phyloP scores from a whole-genome alignment of 2,888 invertebrate genomes.

The Chrysolina haemoptera region DNA sequence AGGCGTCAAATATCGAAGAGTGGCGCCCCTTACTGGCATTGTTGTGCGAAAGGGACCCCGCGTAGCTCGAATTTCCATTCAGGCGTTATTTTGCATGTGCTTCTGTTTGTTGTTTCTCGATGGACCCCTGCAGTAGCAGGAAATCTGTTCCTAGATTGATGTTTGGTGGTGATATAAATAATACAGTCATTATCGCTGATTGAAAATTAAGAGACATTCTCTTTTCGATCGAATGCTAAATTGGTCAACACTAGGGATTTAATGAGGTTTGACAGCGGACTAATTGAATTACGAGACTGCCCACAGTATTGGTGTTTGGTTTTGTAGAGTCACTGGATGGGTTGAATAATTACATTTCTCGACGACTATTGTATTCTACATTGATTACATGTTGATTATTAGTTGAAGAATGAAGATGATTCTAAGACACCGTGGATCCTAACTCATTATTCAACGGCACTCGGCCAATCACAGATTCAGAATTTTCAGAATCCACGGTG shows the following conservation, averaged over 20 bases:
- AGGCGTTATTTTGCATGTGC: slow-evolving; percentile 58
- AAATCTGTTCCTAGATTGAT: slow-evolving; percentile 42
- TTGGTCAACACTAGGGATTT: not conserved
- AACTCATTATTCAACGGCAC: too few species aligned
- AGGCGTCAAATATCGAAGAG: slow-evolving; percentile 64
- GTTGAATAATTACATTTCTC: too few species aligned
- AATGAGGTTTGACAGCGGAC: not conserved
- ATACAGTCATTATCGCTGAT: slow-evolving; percentile 23
- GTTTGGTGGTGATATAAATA: slow-evolving; percentile 25
- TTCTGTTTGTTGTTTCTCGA: slow-evolving; percentile 55
- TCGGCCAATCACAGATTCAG: too few species aligned
- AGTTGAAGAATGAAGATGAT: too few species aligned
- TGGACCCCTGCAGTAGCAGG: slow-evolving; percentile 38
- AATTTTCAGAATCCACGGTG: too few species aligned
- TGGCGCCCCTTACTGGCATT: slow-evolving; percentile 52
- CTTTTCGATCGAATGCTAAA: not conserved
- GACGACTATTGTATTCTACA: too few species aligned
- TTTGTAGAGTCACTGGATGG: not conserved
- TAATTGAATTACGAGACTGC: not conserved
- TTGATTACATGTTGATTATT: too few species aligned
- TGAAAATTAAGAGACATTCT: slow-evolving; percentile 22
- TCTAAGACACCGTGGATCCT: too few species aligned
- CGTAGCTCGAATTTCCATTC: slow-evolving; percentile 59
- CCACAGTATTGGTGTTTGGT: not conserved
- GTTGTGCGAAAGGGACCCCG: slow-evolving; percentile 51